Base-by-base conservation (phyloP, 2,888 invertebrate genomes). In the Leptopilina drosophilae region DNA sequence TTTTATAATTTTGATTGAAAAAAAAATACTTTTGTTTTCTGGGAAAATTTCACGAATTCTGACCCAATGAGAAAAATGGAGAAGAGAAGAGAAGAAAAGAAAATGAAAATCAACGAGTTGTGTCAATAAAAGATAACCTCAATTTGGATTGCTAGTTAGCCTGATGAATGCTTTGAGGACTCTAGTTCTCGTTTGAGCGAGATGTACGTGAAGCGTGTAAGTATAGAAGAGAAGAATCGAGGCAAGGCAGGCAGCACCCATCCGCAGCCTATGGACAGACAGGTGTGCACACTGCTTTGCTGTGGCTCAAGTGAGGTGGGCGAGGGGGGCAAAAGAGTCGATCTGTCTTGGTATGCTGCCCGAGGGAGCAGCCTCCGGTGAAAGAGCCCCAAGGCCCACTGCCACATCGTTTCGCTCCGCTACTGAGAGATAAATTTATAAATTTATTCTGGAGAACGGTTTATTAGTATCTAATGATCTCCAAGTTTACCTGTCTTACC, bases 351-450 rank as follows among this genome's bases (percentile, higher is more conserved):
- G 88, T 87, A 88, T 88, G 87, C 73, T 73, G 73, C 73, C 73
- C 73, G 77, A 76, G 78, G 82, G 65, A 42, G 77, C 62, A 87
- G 87, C 84, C 86, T 86, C 84, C 84, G 86, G 87, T 88, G 88
- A 87, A 88, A 89, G 89, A 76, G 84, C 84, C 85, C 84, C 88
- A 88, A 88, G 87, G 86, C 87, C 88, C 87, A 83, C 80, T 82
- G 82, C 75, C 79, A 73, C 84, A 84, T 84, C 79, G 83, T 84
- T 83, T 82, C 85, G 84, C 81, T 83, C 79, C 78, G 78, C 79
- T 82, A 82, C 81, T 78, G 81, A 80, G 80, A 85, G 80, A 85
- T 84, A 82, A 82, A 83, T 83, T 82, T 83, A 83, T 81, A 77
- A 76, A 76, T 79, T 79, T 76, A 76, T 65, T 78, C 77, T 81